Conservation (phyloP, 2,797 vertebrate species). For the Emys orbicularis region DNA sequence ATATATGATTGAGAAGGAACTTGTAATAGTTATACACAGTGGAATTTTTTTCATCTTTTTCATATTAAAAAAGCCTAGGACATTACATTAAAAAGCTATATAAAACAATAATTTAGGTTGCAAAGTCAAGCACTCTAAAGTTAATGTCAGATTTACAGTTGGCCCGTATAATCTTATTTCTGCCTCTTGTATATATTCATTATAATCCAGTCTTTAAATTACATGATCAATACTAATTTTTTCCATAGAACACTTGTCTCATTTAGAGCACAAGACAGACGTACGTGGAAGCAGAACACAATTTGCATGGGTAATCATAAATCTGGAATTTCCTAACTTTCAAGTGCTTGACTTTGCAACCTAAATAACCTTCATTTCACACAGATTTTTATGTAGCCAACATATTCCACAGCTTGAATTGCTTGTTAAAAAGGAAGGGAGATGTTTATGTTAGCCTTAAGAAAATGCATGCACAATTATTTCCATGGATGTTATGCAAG, state of each 20-base stretch:
- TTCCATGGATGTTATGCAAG: background rate
- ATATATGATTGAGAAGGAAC: background rate
- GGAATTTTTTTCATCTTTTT: background rate
- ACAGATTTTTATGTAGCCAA: background rate
- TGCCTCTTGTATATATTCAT: background rate
- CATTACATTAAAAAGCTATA: background rate
- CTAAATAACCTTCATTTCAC: background rate
- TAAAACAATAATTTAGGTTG: background rate
- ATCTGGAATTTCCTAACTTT: conserved; percentile 6
- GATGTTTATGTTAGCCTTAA: background rate
- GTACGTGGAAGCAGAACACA: background rate
- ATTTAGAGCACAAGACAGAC: background rate
- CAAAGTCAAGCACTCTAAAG: background rate
- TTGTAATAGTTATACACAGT: background rate
- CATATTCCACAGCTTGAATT: background rate
- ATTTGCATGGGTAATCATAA: conserved; percentile 22
- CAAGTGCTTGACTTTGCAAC: background rate
- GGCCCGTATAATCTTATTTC: background rate
- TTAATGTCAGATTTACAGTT: background rate
- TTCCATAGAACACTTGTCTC: background rate
- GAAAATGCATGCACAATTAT: background rate
- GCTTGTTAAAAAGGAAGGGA: background rate
- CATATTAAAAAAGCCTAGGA: background rate
- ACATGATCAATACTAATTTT: background rate
- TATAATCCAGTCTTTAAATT: background rate